phyloP scores from a whole-genome alignment of 1,140 invertebrate genomes.

The Lysiphlebus fabarum region DNA sequence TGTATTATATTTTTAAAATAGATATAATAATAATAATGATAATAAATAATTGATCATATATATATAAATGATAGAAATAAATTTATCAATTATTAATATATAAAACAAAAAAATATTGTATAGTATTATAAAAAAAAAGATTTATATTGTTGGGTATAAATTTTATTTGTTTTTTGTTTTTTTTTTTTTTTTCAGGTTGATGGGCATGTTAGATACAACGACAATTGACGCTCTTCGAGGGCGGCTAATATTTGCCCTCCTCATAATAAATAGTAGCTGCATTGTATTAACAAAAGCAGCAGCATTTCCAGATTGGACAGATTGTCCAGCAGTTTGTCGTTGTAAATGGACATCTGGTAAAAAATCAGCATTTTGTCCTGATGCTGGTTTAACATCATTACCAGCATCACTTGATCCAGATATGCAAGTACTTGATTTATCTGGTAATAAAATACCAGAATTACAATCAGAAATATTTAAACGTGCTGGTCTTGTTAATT shows the following conservation, averaged over 20 bases:
- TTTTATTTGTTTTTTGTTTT: too few relatives aligned
- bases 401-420: constrained; percentile 73
- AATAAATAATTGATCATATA: too few relatives aligned
- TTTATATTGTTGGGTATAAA: too few relatives aligned
- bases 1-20: too few relatives aligned
- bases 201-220: constrained; percentile 43
- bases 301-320: constrained; percentile 72
- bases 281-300: constrained; percentile 46
- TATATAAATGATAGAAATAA: too few relatives aligned
- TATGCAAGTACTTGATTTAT: constrained; percentile 81
- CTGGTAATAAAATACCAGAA: constrained; percentile 72
- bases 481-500: constrained; percentile 72
- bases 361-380: constrained; percentile 78
- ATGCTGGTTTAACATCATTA: constrained; percentile 70
- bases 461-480: constrained; percentile 79
- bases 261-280: constrained; percentile 38
- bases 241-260: constrained; percentile 43
- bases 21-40: too few relatives aligned
- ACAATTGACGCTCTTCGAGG: constrained; percentile 44
- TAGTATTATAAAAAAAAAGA: too few relatives aligned
- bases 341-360: constrained; percentile 89
- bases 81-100: too few relatives aligned
- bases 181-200: constrained; percentile 22
- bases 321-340: constrained; percentile 74
- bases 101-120: too few relatives aligned